These are phyloP conservation scores for Nipponia nippon DNA, from an alignment of 2,113 vertebrate species.

Conservation along the genomic window DNA sequence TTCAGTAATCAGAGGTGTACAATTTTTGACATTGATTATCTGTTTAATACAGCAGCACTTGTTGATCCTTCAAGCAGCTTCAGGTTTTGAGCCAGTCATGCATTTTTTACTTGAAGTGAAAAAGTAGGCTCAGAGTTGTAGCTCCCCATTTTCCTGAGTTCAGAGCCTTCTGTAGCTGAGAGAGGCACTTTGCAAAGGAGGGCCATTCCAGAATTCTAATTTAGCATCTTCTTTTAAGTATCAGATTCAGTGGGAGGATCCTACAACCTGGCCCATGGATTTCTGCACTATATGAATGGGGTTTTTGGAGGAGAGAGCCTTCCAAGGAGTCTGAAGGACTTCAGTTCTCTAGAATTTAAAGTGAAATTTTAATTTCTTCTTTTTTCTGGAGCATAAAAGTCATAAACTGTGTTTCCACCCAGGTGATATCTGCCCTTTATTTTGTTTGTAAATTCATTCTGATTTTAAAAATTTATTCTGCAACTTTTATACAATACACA, in stretches of 20 bases:
- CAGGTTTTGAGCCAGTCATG: background rate
- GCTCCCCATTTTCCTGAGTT: background rate
- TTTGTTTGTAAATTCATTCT: background rate
- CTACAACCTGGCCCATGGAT: background rate
- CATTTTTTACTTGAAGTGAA: background rate
- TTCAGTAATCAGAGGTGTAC: background rate
- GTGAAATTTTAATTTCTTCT: background rate
- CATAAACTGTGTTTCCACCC: background rate
- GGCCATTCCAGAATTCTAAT: background rate
- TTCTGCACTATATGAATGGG: background rate
- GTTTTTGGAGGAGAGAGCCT: background rate
- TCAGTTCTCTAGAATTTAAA: background rate
- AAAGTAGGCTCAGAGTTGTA: background rate
- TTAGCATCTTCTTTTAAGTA: background rate
- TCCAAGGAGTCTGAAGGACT: background rate
- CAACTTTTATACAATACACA: background rate
- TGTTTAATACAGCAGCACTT: background rate
- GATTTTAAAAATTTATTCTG: background rate
- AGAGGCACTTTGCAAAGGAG: background rate
- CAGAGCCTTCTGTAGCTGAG: background rate
- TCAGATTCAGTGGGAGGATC: background rate
- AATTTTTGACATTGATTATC: background rate
- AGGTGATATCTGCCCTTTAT: background rate
- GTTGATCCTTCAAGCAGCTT: background rate
- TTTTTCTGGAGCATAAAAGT: background rate